Conservation (phyloP, 2,888 invertebrate genomes). For the Osedax fenrisi region DNA sequence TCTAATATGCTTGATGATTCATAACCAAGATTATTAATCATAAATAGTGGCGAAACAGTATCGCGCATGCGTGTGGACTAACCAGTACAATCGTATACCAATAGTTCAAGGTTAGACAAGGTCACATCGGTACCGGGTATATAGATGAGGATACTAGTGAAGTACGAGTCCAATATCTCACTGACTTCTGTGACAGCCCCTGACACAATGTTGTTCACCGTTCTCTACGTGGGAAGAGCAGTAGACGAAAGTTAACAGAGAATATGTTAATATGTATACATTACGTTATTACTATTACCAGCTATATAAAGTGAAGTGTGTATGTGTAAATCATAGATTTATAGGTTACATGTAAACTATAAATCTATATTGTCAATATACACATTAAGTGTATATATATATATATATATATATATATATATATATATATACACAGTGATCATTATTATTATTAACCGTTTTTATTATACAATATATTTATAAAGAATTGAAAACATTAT, state of each 20-base stretch:
- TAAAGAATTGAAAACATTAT: too few relatives aligned
- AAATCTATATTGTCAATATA: too few relatives aligned
- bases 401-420: background rate
- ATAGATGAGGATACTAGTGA: background rate
- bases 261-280: too few relatives aligned
- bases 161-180: background rate
- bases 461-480: too few relatives aligned
- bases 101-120: background rate
- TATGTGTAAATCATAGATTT: too few relatives aligned
- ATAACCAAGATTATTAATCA: too few relatives aligned
- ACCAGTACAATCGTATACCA: slow-evolving; percentile 5
- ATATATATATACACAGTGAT: background rate
- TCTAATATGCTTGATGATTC: too few relatives aligned
- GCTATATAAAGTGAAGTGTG: too few relatives aligned
- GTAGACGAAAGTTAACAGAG: background rate
- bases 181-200: background rate
- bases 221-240: background rate
- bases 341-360: too few relatives aligned
- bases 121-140: background rate
- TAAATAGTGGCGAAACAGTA: too few relatives aligned
- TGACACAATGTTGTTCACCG: background rate
- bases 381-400: background rate
- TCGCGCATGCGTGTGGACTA: background rate
- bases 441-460: too few relatives aligned
- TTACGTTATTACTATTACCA: too few relatives aligned